A percentile compares a stretch with the other conserved stretches of the same genome.
These are phyloP conservation scores for Chaetoderma sp. DNA, from an alignment of 2,888 invertebrate genomes.

Conservation along the genomic window DNA sequence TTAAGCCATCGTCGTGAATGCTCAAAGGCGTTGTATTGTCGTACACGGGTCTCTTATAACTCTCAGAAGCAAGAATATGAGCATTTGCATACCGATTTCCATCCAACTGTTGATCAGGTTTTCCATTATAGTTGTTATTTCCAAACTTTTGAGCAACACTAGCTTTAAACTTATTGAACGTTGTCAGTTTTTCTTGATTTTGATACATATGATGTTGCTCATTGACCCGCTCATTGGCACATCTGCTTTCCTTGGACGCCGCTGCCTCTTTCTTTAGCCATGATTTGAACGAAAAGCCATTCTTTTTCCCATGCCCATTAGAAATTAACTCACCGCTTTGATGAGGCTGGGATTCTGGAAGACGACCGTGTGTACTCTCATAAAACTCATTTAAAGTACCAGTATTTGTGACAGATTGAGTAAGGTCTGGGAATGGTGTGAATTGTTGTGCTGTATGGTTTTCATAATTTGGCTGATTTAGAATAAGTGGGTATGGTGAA, in stretches of 20 bases:
- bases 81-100: no score
- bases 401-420: neutral
- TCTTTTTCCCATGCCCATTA: conserved; percentile 9
- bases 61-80: no score
- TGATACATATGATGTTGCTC: conserved; percentile 29
- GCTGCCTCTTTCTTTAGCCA: conserved; percentile 47
- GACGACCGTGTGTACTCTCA: neutral
- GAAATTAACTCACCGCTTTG: conserved; percentile 17
- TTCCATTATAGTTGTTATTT: conserved; percentile 13
- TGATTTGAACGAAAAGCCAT: conserved; percentile 49
- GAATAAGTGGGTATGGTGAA: neutral
- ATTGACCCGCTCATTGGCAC: no score
- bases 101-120: no score
- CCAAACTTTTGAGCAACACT: conserved; percentile 51
- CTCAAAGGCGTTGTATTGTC: neutral
- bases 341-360: conserved; percentile 4
- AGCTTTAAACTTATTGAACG: conserved; percentile 51
- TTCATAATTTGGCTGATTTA: conserved; percentile 45
- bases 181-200: conserved; percentile 20
- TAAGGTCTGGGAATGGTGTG: neutral
- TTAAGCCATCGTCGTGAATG: neutral
- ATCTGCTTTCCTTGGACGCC: conserved; percentile 15
- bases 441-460: conserved; percentile 32
- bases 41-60: neutral
- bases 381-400: neutral